These are phyloP conservation scores for Mixornis gularis DNA, from an alignment of 2,113 vertebrate species.

Conservation along the genomic window DNA sequence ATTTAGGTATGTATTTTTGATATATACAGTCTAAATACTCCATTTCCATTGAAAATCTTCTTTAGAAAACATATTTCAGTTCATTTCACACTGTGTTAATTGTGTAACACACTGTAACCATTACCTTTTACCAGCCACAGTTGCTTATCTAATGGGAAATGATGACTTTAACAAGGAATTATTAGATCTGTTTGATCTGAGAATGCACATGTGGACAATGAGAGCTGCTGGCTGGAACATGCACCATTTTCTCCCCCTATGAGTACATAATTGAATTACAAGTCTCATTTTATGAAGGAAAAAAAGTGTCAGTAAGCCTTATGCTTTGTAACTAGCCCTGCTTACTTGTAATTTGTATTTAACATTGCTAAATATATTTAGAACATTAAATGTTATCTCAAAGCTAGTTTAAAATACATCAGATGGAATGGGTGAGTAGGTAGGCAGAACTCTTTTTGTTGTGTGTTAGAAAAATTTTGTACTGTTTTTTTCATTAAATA, in stretches of 20 bases:
- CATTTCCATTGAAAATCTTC: constrained; percentile 50
- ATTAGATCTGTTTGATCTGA: constrained; percentile 71
- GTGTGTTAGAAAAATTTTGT: not conserved
- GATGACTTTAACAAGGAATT: constrained; percentile 74
- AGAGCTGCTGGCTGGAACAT: constrained; percentile 61
- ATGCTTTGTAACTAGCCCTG: not conserved
- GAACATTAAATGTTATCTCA: not conserved
- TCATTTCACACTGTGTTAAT: constrained; percentile 77
- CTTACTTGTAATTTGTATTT: not conserved
- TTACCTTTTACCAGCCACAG: constrained; percentile 71
- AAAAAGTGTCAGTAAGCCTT: not conserved
- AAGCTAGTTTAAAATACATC: not conserved
- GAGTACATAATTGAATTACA: constrained; percentile 67
- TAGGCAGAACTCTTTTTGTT: not conserved
- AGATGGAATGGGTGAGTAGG: not conserved
- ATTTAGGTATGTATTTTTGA: not conserved
- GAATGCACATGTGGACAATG: constrained; percentile 63
- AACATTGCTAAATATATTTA: not conserved
- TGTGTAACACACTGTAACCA: constrained; percentile 73
- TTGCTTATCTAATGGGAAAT: constrained; percentile 75
- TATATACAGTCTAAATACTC: constrained; percentile 1
- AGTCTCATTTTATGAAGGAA: constrained; percentile 45
- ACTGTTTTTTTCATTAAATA: not conserved
- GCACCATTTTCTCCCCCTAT: constrained; percentile 51
- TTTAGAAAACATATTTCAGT: constrained; percentile 65